Conservation (phyloP, 2,888 invertebrate genomes). For the Aromia moschata region DNA sequence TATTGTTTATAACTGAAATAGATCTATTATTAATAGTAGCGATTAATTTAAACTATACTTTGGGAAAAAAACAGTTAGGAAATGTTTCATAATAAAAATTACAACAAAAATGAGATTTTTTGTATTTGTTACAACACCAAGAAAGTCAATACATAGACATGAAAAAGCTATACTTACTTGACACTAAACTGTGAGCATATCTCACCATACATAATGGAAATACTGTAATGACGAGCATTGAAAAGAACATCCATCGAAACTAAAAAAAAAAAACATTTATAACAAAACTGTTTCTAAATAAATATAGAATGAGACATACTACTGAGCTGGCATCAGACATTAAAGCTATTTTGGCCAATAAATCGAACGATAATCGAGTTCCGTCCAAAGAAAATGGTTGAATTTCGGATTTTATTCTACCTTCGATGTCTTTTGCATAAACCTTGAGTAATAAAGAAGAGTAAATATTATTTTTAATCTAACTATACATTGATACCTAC, state of each 20-base stretch:
- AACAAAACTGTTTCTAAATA: background rate
- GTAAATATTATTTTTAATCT: background rate
- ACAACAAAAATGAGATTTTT: too few species aligned
- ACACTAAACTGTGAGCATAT: conserved; percentile 67
- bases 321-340: conserved; percentile 79
- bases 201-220: conserved; percentile 73
- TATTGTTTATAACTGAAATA: too few species aligned
- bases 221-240: conserved; percentile 69
- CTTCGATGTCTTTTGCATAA: conserved; percentile 68
- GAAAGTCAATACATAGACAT: too few species aligned
- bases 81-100: too few species aligned
- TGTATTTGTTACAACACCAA: too few species aligned
- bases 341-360: conserved; percentile 76
- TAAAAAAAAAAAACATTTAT: conserved; percentile 58
- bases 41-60: too few species aligned
- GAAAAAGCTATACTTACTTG: conserved; percentile 63
- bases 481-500: conserved; percentile 53
- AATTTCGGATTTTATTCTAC: conserved; percentile 66
- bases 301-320: conserved; percentile 66
- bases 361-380: conserved; percentile 70
- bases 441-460: conserved; percentile 63
- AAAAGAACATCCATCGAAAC: conserved; percentile 75
- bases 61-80: too few species aligned
- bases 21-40: too few species aligned
- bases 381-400: conserved; percentile 85